These are phyloP conservation scores for Chymomyza fuscimana DNA, from an alignment of 2,888 invertebrate species.

Conservation along the genomic window DNA sequence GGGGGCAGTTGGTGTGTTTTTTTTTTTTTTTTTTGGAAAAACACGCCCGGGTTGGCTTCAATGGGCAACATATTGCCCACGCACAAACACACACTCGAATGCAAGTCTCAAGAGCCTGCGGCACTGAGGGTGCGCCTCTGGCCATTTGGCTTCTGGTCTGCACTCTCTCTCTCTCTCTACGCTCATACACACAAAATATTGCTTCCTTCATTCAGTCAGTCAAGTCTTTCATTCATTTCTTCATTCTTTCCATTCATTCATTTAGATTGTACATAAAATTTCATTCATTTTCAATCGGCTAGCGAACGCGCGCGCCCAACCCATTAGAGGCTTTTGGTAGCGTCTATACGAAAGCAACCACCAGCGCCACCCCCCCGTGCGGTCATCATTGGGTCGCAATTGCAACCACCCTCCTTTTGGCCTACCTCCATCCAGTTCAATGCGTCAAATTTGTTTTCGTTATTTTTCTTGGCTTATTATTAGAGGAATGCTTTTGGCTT, in stretches of 20 bases:
- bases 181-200: slow-evolving; percentile 5
- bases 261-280: slow-evolving; percentile 52
- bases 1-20: background rate
- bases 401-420: slow-evolving; percentile 5
- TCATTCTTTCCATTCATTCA: slow-evolving; percentile 7
- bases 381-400: slow-evolving; percentile 26
- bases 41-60: too few species aligned
- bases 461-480: slow-evolving; percentile 8
- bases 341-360: background rate
- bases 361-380: slow-evolving; percentile 40
- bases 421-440: background rate
- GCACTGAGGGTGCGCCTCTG: background rate
- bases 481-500: background rate
- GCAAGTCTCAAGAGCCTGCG: background rate
- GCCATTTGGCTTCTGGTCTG: background rate
- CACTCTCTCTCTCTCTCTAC: background rate
- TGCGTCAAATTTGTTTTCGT: background rate
- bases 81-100: background rate
- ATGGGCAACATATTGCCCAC: slow-evolving; percentile 57
- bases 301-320: background rate
- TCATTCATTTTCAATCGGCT: slow-evolving; percentile 63
- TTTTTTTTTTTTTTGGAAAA: slow-evolving; percentile 32
- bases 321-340: background rate
- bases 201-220: slow-evolving; percentile 20
- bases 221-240: slow-evolving; percentile 27